Percentiles rank a stretch among this genome's conserved stretches.
Conservation (phyloP, 2,888 invertebrate genomes). For the Campopleginae sp. region DNA sequence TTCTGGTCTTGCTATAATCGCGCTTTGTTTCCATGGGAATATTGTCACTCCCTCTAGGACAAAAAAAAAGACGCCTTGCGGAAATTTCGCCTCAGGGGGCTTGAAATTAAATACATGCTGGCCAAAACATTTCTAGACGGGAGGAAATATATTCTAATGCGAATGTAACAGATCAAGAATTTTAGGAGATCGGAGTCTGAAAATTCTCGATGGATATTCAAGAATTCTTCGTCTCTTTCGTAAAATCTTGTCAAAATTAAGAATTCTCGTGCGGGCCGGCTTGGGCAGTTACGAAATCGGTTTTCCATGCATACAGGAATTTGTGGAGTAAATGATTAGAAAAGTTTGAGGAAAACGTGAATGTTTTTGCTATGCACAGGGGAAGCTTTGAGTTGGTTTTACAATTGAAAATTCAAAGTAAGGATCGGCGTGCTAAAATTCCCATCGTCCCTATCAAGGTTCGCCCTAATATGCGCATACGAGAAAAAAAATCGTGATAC, state of each 20-base stretch:
- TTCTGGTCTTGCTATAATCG: constrained; percentile 24
- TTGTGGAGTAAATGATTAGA: not conserved
- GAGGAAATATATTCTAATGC: not conserved
- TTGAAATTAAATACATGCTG: not conserved
- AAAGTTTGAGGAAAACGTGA: not conserved
- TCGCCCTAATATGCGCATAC: not conserved
- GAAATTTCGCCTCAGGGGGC: not conserved
- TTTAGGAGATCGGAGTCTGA: not conserved
- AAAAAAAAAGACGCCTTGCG: not conserved
- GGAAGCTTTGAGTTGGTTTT: not conserved
- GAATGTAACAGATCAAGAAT: not conserved
- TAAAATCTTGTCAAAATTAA: not conserved
- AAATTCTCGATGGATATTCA: not conserved
- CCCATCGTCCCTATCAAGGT: constrained; percentile 2
- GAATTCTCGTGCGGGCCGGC: too few relatives aligned
- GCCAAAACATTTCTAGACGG: not conserved
- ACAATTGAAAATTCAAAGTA: not conserved
- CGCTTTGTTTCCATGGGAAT: constrained; percentile 2
- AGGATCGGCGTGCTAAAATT: not conserved
- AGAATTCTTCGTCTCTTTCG: not conserved
- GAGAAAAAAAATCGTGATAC: constrained; percentile 11
- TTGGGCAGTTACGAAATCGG: not conserved
- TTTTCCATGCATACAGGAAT: not conserved
- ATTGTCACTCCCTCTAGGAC: not conserved
- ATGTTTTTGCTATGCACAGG: not conserved